These are phyloP conservation scores for Ceratosolen fusciceps DNA, from an alignment of 1,140 invertebrate species.

Conservation along the genomic window DNA sequence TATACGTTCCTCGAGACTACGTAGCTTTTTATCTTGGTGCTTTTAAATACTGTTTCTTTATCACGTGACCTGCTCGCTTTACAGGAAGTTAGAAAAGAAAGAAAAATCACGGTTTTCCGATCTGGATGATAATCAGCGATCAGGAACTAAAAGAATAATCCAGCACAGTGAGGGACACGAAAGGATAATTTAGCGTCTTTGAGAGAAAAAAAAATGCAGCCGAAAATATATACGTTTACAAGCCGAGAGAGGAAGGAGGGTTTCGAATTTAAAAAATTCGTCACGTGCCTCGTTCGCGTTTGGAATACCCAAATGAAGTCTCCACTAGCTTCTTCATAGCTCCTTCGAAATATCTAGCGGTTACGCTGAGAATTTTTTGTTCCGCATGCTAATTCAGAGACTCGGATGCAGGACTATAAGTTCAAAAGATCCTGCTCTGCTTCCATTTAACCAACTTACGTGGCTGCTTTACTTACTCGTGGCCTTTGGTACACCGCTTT, in stretches of 20 bases:
- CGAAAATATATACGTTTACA: not conserved
- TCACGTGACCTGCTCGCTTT: not conserved
- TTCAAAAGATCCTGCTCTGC: not conserved
- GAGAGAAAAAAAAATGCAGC: not conserved
- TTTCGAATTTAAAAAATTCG: constrained; percentile 33
- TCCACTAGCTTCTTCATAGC: not conserved
- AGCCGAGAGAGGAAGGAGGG: not conserved
- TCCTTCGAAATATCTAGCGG: constrained; percentile 20
- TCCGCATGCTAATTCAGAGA: constrained; percentile 19
- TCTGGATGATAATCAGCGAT: not conserved
- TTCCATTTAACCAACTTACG: not conserved
- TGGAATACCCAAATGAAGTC: constrained; percentile 12
- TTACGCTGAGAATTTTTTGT: constrained; percentile 7
- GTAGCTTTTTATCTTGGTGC: not conserved
- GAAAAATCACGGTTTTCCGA: too few species aligned
- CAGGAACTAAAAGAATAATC: not conserved
- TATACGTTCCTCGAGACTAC: too few species aligned
- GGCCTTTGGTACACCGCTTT: too few species aligned
- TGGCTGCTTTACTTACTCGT: not conserved
- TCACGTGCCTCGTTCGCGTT: constrained; percentile 4
- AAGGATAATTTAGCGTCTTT: not conserved
- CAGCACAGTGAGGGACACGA: too few species aligned
- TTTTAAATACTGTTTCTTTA: not conserved
- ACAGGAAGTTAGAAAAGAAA: not conserved
- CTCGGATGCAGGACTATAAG: not conserved